Conservation (phyloP, 1,140 invertebrate genomes). For the Oreohelix idahoensis region DNA sequence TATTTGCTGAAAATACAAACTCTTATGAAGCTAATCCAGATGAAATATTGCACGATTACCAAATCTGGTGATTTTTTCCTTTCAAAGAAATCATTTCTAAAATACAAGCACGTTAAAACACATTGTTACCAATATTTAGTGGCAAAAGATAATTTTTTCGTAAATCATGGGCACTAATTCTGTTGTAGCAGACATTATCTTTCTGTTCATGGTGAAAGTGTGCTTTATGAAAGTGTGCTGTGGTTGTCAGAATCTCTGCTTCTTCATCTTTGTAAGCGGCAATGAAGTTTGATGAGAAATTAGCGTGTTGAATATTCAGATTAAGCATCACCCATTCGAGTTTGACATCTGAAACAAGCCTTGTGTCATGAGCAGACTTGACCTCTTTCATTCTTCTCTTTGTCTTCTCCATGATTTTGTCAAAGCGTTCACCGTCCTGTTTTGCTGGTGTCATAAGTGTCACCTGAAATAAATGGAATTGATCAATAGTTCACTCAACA, state of each 20-base stretch:
- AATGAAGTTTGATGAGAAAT: constrained; percentile 69
- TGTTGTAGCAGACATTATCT: constrained; percentile 67
- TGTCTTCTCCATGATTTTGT: constrained; percentile 57
- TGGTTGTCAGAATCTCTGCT: constrained; percentile 67
- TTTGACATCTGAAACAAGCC: constrained; percentile 67
- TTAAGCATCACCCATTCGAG: constrained; percentile 64
- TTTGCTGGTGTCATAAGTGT: constrained; percentile 59
- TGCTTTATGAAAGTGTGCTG: constrained; percentile 68
- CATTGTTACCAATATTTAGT: constrained; percentile 52
- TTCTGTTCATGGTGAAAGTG: constrained; percentile 68
- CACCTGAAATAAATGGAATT: constrained; percentile 19
- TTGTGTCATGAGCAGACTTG: constrained; percentile 57
- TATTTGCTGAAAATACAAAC: too few species aligned
- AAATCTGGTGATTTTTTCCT: too few species aligned
- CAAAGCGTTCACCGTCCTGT: constrained; percentile 57
- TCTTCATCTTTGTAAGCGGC: constrained; percentile 66
- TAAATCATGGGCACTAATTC: constrained; percentile 60
- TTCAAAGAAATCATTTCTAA: too few species aligned
- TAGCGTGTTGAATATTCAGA: constrained; percentile 60
- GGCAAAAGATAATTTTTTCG: constrained; percentile 65
- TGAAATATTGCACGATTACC: too few species aligned
- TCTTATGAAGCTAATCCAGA: too few species aligned
- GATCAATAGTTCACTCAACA: too few species aligned
- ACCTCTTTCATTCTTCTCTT: constrained; percentile 61
- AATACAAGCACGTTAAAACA: too few species aligned